Percentiles rank a stretch among this genome's conserved stretches.
Evolutionary conservation across 2,797 vertebrate species (phyloP).

Genomic region (Cuculus canorus): DNA sequence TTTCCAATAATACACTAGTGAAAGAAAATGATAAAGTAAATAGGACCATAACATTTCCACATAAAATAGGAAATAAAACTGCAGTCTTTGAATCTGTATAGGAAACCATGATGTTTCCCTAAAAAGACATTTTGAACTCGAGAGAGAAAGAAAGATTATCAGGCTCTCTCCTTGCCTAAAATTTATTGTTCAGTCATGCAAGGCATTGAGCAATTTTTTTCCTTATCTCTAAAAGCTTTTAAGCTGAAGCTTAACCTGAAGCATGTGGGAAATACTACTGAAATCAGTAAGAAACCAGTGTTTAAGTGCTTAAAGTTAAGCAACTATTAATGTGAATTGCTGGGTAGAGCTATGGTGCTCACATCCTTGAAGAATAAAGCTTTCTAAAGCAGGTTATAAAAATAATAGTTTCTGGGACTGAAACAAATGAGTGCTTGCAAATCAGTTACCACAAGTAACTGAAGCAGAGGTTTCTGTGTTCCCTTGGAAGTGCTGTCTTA

Average conservation of each 20-base stretch:
- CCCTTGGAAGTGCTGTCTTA: not conserved
- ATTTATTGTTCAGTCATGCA: not conserved
- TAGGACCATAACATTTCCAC: not conserved
- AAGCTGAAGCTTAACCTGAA: conserved; percentile 23
- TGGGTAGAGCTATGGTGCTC: not conserved
- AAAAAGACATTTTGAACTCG: not conserved
- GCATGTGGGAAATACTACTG: not conserved
- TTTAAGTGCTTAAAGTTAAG: conserved; percentile 24
- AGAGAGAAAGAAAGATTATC: not conserved
- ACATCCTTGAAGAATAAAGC: not conserved
- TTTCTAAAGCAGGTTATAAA: not conserved
- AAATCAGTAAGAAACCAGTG: conserved; percentile 10
- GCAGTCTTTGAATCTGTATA: not conserved
- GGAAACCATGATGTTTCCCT: not conserved
- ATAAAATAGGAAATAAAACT: not conserved
- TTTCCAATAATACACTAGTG: not conserved
- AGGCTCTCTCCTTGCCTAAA: not conserved
- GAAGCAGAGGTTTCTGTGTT: not conserved
- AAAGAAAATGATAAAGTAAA: not conserved
- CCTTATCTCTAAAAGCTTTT: conserved; percentile 23
- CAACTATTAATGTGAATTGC: not conserved
- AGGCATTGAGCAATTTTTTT: not conserved
- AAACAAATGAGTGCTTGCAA: not conserved
- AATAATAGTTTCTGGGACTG: not conserved
- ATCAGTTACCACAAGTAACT: not conserved